These are phyloP conservation scores for Orbicella faveolata DNA, from an alignment of 64 coral and sea anemone species.

Conservation along the genomic window DNA sequence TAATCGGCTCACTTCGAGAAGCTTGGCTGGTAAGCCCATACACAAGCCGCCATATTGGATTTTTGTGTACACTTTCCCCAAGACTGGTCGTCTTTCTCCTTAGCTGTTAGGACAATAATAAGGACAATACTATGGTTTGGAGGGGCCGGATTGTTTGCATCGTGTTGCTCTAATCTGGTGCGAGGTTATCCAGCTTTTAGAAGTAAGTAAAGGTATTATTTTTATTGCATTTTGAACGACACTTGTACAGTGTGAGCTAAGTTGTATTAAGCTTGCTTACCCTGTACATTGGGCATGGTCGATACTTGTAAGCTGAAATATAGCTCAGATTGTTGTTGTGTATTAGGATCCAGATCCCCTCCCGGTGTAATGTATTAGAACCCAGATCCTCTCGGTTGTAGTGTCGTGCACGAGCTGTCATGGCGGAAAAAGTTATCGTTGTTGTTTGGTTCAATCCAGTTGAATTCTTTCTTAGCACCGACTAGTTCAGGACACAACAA, in stretches of 20 bases:
- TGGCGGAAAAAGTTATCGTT: too few relatives aligned
- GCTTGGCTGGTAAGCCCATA: background rate
- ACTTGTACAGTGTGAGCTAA: background rate
- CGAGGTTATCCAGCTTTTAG: conserved; percentile 84
- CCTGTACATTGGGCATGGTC: too few relatives aligned
- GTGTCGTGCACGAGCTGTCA: too few relatives aligned
- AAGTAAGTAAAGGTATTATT: conserved; percentile 60
- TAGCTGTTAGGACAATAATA: conserved; percentile 53
- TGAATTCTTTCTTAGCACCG: too few relatives aligned
- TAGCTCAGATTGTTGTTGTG: too few relatives aligned
- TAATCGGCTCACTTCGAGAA: background rate
- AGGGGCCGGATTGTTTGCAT: conserved; percentile 79
- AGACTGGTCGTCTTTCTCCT: background rate
- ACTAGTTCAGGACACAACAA: too few relatives aligned
- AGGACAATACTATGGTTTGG: conserved; percentile 90
- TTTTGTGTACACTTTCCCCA: background rate
- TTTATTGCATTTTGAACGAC: background rate
- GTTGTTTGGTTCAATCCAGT: too few relatives aligned
- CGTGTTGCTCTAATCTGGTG: conserved; percentile 81
- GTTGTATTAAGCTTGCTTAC: too few relatives aligned
- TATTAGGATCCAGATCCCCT: too few relatives aligned
- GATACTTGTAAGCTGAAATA: too few relatives aligned
- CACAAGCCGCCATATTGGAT: background rate
- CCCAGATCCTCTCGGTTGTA: too few relatives aligned
- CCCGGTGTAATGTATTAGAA: too few relatives aligned